Evolutionary conservation across 2,888 invertebrate species (phyloP), one percentile per base, ranked within the genome.

Genomic region (Stenodema calcarata): DNA sequence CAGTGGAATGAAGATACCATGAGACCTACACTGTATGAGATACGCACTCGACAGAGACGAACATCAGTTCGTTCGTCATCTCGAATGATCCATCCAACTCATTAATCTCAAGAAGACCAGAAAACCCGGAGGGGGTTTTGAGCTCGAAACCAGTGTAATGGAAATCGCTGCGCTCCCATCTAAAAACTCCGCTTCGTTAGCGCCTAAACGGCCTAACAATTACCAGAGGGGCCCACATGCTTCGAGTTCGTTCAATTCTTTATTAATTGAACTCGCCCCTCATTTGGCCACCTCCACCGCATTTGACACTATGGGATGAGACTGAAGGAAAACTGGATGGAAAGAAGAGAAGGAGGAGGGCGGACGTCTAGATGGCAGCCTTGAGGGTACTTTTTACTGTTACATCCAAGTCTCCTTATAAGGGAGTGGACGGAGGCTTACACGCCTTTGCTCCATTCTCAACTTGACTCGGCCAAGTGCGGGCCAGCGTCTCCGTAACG

Each of bases 371-470:
- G 41, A 16, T 11, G 41, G 62, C 82, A 82, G 70, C 82, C 82
- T 82, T 82, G 82, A 82, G 82, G 35, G 82, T 82, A 82, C 82
- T 82, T 82, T 82, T 82, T 82, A 82, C 82, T 82, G 82, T 82
- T 82, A 82, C 82, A 62, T 62, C 69, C 82, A 82, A 82, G 69
- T 82, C 35, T 35, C 82, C 82, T 14, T 82, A 82, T 82, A 82
- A 28, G 82, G 82, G 82, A 82, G 62, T 62, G 82, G 82, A 69
- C 82, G 35, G 82, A 42, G 82, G 41, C 42, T 82, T 62, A 69
- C 82, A 82, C 82, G 82, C 82, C 82, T 69, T 82, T 18, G 82
- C 82, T 82, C 82, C 82, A 82, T 82, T 82, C 82, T 82, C 69
- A 69, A 82, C 82, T 18, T 82, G 82, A 82, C 82, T 82, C 82